These are phyloP conservation scores for Prolemur simus DNA, from an alignment of 2,113 vertebrate species.

Conservation along the genomic window DNA sequence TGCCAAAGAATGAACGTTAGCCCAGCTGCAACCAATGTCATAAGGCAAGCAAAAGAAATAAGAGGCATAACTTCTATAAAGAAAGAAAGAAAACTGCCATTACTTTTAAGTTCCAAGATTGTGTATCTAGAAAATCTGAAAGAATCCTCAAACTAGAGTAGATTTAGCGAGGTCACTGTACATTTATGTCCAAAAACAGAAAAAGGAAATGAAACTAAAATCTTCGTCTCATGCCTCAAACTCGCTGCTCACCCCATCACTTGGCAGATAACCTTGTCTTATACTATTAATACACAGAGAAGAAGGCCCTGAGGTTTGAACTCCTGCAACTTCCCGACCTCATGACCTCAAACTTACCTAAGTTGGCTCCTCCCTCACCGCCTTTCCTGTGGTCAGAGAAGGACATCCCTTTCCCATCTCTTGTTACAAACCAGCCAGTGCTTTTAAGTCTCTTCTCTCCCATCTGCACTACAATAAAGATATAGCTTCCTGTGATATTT, in stretches of 20 bases:
- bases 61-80: slow-evolving; percentile 3
- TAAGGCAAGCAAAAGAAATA: slow-evolving; percentile 24
- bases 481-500: not conserved
- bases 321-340: not conserved
- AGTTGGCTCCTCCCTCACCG: not conserved
- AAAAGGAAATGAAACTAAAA: not conserved
- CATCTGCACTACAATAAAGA: not conserved
- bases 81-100: slow-evolving; percentile 1
- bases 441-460: not conserved
- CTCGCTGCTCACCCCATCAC: not conserved
- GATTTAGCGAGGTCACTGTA: not conserved
- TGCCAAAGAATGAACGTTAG: not conserved
- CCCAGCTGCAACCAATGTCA: not conserved
- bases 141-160: not conserved
- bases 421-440: not conserved
- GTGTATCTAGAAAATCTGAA: not conserved
- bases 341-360: not conserved
- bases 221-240: not conserved
- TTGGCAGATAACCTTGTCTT: not conserved
- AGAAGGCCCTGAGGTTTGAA: not conserved
- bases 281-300: not conserved
- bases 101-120: not conserved
- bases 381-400: not conserved
- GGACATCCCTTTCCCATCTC: not conserved
- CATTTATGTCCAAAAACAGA: not conserved